phyloP scores from a whole-genome alignment of 2,113 vertebrate genomes.

The Nycticryphes semicollaris region DNA sequence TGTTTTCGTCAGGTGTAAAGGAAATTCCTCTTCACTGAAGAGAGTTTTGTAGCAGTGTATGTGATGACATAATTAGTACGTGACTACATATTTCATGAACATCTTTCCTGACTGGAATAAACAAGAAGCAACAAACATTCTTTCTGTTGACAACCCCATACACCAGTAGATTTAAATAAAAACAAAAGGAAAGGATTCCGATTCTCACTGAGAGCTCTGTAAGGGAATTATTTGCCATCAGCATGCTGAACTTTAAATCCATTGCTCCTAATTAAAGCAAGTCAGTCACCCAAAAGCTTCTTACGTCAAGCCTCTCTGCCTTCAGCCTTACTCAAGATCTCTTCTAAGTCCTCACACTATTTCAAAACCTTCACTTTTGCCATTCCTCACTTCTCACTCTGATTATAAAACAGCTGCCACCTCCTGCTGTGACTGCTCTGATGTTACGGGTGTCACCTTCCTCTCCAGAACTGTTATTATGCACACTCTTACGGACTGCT shows the following conservation, averaged over 20 bases:
- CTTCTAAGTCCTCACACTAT: neutral
- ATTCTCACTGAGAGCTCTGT: neutral
- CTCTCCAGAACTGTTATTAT: neutral
- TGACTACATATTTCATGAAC: slow-evolving; percentile 25
- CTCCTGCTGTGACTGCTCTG: neutral
- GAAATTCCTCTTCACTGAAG: slow-evolving; percentile 71
- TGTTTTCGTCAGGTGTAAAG: slow-evolving; percentile 77
- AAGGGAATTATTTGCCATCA: slow-evolving; percentile 1
- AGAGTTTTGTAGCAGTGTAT: slow-evolving; percentile 31
- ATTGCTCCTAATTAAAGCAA: slow-evolving; percentile 36
- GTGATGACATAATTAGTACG: slow-evolving; percentile 59
- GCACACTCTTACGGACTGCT: neutral
- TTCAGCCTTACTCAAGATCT: neutral
- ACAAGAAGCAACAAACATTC: slow-evolving; percentile 42
- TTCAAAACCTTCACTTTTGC: neutral
- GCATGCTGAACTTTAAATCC: slow-evolving; percentile 12
- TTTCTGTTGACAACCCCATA: neutral
- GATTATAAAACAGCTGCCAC: neutral
- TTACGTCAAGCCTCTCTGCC: neutral
- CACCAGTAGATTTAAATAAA: neutral
- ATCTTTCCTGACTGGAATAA: slow-evolving; percentile 56
- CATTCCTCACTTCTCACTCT: neutral
- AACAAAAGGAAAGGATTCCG: neutral
- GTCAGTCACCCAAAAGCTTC: neutral
- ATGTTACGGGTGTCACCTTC: neutral